Percentiles rank a stretch among this genome's conserved stretches.
Evolutionary conservation across 2,797 vertebrate species (phyloP).

Genomic region (Fringilla coelebs): DNA sequence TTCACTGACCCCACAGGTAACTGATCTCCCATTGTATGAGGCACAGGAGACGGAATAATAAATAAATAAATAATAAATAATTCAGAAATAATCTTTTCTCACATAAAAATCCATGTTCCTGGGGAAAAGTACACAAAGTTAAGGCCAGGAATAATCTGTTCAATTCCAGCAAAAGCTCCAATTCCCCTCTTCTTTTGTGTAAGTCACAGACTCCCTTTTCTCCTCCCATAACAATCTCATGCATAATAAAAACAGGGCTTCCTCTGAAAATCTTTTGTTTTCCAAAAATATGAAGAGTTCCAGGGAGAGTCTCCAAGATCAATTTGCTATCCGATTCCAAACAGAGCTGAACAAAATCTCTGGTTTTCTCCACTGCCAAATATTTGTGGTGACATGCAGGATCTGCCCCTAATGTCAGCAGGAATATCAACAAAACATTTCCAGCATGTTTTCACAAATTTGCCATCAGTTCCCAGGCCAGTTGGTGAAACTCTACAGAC

Average conservation of each 20-base stretch:
- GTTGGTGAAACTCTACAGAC: constrained; percentile 63
- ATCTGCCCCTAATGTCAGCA: constrained; percentile 74
- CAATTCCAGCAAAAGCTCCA: constrained; percentile 50
- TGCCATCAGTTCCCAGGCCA: constrained; percentile 68
- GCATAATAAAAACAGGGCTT: constrained; percentile 65
- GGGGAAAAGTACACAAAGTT: constrained; percentile 53
- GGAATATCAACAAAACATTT: constrained; percentile 70
- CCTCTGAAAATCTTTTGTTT: constrained; percentile 70
- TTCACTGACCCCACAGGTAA: constrained; percentile 33
- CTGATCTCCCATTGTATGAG: not conserved
- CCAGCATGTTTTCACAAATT: constrained; percentile 73
- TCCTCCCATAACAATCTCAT: constrained; percentile 66
- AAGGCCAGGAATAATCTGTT: constrained; percentile 60
- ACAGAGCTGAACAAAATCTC: constrained; percentile 65
- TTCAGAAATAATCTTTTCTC: constrained; percentile 58
- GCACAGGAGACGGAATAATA: not conserved
- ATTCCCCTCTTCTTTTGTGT: constrained; percentile 28
- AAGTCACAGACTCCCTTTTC: constrained; percentile 54
- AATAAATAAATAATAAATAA: constrained; percentile 62
- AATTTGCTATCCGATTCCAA: constrained; percentile 69
- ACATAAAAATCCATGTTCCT: constrained; percentile 60
- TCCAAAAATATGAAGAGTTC: constrained; percentile 62
- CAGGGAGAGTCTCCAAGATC: constrained; percentile 62
- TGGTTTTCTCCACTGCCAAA: constrained; percentile 70
- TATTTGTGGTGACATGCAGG: constrained; percentile 74